A percentile compares a stretch with the other conserved stretches of the same genome.
Evolutionary conservation across 1,140 invertebrate species (phyloP).

Genomic region (Bombus ignitus): DNA sequence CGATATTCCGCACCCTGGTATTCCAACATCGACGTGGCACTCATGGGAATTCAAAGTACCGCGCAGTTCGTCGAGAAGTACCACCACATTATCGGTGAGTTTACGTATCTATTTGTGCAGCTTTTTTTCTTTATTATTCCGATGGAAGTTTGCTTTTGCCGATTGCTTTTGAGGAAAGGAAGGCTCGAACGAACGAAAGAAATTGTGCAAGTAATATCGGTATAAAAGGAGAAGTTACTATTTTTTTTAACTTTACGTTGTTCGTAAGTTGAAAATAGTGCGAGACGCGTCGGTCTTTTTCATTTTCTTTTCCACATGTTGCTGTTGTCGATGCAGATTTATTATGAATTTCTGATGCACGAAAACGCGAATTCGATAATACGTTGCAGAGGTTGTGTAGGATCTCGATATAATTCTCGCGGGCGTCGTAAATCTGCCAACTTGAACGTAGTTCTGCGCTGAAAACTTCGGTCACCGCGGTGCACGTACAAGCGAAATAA

Average conservation of each 20-base stretch:
- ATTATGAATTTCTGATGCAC: neutral
- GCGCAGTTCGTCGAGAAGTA: constrained; percentile 81
- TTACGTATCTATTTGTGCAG: neutral
- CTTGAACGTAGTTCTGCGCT: constrained; percentile 44
- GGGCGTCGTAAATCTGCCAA: constrained; percentile 47
- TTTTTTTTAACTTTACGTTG: neutral
- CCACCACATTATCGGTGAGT: constrained; percentile 80
- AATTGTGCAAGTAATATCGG: neutral
- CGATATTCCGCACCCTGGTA: constrained; percentile 69
- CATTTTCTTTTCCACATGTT: neutral
- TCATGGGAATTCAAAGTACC: constrained; percentile 83
- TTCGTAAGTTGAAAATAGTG: neutral
- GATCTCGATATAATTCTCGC: constrained; percentile 19
- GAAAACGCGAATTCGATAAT: neutral
- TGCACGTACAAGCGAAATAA: constrained; percentile 25
- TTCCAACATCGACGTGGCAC: constrained; percentile 74
- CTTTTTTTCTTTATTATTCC: neutral
- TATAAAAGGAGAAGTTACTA: neutral
- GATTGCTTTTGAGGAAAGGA: neutral
- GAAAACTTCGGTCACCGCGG: constrained; percentile 45
- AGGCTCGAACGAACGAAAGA: neutral
- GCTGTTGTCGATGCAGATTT: neutral
- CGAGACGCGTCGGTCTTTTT: neutral
- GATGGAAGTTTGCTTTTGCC: too few relatives aligned
- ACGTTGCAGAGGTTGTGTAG: constrained; percentile 11